Evolutionary conservation across 2,888 invertebrate genomes (phyloP).

Genomic region (Pimpla rufipes): DNA sequence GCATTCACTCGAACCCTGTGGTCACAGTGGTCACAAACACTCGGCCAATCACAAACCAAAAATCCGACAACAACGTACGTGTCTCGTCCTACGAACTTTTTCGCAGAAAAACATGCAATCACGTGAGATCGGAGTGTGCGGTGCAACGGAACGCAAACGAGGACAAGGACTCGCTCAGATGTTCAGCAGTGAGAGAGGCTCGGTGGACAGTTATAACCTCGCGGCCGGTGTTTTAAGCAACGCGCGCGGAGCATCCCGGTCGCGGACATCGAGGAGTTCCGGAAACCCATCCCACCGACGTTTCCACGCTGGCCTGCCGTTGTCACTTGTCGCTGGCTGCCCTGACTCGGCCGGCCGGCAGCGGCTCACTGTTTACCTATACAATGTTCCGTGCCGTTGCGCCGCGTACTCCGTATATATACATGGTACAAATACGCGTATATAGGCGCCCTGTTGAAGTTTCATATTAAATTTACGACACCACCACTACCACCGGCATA

Average conservation of each 20-base stretch:
- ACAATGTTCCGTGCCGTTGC: background rate
- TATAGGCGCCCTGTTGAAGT: constrained; percentile 78
- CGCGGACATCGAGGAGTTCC: constrained; percentile 17
- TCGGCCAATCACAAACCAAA: too few relatives aligned
- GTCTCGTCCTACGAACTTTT: background rate
- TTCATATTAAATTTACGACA: constrained; percentile 82
- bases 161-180: constrained; percentile 13
- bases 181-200: background rate
- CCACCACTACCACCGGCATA: constrained; percentile 28
- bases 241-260: background rate
- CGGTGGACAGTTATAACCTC: constrained; percentile 3
- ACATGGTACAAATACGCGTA: constrained; percentile 33
- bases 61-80: too few relatives aligned
- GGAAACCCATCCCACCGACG: constrained; percentile 35
- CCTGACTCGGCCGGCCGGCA: constrained; percentile 10
- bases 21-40: too few relatives aligned
- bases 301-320: constrained; percentile 68
- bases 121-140: background rate
- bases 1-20: too few relatives aligned
- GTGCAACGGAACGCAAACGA: background rate
- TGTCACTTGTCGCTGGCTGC: constrained; percentile 75
- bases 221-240: constrained; percentile 14
- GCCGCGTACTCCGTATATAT: background rate
- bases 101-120: constrained; percentile 51
- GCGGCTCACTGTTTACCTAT: constrained; percentile 36